Base-by-base conservation (phyloP, 2,888 invertebrate genomes). In the Ctena decussata region DNA sequence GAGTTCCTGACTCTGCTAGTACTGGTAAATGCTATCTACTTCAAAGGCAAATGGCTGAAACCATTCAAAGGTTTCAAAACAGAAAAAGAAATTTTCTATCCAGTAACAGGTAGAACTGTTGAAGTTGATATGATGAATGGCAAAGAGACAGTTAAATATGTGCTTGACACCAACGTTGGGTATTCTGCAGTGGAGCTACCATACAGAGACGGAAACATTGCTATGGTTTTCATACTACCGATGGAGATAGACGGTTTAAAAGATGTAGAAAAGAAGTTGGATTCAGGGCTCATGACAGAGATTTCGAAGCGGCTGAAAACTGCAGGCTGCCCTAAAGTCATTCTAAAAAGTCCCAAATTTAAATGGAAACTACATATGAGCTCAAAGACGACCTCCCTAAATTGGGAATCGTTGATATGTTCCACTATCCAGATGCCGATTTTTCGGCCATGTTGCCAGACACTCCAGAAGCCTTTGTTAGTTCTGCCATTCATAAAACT, bases 111-210 rank as follows among this genome's bases (percentile, higher is more conserved):
- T 18, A 60, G 83, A 0, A 27, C 37, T 21, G 69, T 77, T 1
- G 37, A 75, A 0, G 96, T 96, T 0, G 97, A 97, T 91, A 98
- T 98, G 98, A 97, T 97, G 90, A 96, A 97, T 21, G 97, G 96
- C 0, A 46, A 60, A n/a, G 96, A 97, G 85, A 97, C 97, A 93
- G 97, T 97, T 91, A 97, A 96, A 87, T 96, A 77, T 46, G 84
- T 77, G 1, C 35, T 70, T 0, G 80, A 80, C 39, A 97, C 97
- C 76, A 96, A 97, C 1, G 96, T 98, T 86, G 97, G 97, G 94
- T 97, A 98, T 77, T 97, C 98, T 95, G 96, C 97, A 11, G 94
- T 98, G 72, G 97, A 97, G 94, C 92, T 98, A 94, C 97, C 97
- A 0, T 98, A 98, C 93, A 86, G 90, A n/a, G 86, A 73, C 12